phyloP scores from a whole-genome alignment of 2,888 invertebrate species.

The Diplazon laetatorius region DNA sequence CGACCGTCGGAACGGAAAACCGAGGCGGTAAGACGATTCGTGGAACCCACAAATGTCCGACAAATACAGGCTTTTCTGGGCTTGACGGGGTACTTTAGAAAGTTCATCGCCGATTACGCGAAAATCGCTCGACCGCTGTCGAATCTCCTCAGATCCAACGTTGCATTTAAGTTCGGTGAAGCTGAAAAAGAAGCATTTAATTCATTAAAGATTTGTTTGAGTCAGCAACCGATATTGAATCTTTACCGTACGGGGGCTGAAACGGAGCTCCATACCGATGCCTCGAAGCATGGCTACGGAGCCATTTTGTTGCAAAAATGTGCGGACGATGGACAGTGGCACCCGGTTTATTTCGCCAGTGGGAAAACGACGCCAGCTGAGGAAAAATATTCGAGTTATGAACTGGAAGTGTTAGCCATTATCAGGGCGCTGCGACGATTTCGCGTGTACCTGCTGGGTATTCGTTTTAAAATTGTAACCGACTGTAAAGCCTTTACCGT shows the following conservation, averaged over 20 bases:
- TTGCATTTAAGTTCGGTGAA: conserved; percentile 57
- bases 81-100: conserved; percentile 66
- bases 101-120: conserved; percentile 64
- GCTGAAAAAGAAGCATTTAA: conserved; percentile 49
- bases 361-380: conserved; percentile 68
- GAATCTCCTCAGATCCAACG: conserved; percentile 65
- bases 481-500: conserved; percentile 64
- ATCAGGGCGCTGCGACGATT: conserved; percentile 68
- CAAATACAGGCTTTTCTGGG: conserved; percentile 64
- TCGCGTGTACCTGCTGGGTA: conserved; percentile 67
- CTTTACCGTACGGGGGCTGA: conserved; percentile 54
- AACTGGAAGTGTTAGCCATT: conserved; percentile 70
- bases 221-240: conserved; percentile 48
- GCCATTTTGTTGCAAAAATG: conserved; percentile 70
- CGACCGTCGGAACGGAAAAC: conserved; percentile 60
- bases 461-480: conserved; percentile 69
- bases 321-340: conserved; percentile 60
- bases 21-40: conserved; percentile 58
- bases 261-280: conserved; percentile 66
- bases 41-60: conserved; percentile 13
- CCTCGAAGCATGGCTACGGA: conserved; percentile 65
- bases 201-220: conserved; percentile 29
- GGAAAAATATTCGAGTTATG: conserved; percentile 69
- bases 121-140: conserved; percentile 70
- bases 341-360: conserved; percentile 70